phyloP scores from a whole-genome alignment of 1,140 invertebrate species.

The Eufriesea mexicana region DNA sequence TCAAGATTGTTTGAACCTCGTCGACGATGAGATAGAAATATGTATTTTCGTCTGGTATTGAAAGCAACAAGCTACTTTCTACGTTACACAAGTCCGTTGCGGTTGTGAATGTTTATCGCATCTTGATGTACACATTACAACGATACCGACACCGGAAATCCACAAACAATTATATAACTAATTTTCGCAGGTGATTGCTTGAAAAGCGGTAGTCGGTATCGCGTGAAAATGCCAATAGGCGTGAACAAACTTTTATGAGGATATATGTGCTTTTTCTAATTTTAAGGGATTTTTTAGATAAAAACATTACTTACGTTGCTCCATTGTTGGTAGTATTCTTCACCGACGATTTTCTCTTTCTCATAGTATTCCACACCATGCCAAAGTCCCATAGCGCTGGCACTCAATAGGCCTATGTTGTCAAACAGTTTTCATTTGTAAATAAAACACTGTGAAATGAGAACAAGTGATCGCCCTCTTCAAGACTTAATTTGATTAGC shows the following conservation, averaged over 20 bases:
- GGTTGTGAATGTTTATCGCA: constrained; percentile 1
- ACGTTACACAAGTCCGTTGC: constrained; percentile 28
- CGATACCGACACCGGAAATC: constrained; percentile 1
- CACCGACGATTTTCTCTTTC: constrained; percentile 94
- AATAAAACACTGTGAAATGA: background rate
- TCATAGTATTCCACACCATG: constrained; percentile 98
- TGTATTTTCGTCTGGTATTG: constrained; percentile 5
- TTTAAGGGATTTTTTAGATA: background rate
- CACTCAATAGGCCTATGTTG: constrained; percentile 89
- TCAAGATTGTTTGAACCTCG: background rate
- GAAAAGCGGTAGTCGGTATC: background rate
- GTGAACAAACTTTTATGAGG: background rate
- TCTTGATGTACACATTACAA: constrained; percentile 14
- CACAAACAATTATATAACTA: constrained; percentile 11
- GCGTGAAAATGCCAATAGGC: background rate
- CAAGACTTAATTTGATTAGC: background rate
- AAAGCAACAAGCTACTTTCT: constrained; percentile 29
- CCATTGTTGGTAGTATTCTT: constrained; percentile 96
- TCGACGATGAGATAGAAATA: background rate
- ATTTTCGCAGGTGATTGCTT: constrained; percentile 10
- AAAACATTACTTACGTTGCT: constrained; percentile 88
- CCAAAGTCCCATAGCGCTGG: constrained; percentile 96
- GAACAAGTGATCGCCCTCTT: background rate
- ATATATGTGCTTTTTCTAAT: too few relatives aligned
- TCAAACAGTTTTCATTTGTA: background rate